Evolutionary conservation across 2,797 vertebrate genomes (phyloP), one percentile per base, ranked within the genome.

Genomic region (Staurois parvus): DNA sequence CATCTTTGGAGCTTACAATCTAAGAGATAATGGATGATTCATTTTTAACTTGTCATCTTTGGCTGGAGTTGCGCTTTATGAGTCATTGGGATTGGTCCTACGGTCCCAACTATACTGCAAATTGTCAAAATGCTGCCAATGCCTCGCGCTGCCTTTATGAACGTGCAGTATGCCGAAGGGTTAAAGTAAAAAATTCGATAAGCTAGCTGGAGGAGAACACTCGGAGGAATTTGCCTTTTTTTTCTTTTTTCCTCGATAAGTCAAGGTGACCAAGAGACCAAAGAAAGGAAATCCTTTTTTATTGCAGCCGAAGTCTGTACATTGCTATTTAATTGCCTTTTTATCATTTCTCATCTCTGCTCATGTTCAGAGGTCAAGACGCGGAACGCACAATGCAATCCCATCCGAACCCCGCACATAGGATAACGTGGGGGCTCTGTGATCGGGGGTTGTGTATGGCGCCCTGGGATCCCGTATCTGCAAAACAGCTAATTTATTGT

Each of bases 311-410:
- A 29, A 26, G 19, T 15, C 45, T 15, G 75, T 52, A 79, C 67
- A 67, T 28, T 30, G 70, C 40, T 34, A 67, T 74, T 79, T 79
- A 79, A 85, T 85, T 85, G 62, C 84, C 56, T 78, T 79, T 72
- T 84, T 85, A 79, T 84, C 69, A 85, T 67, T 74, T 79, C 67
- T 29, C 76, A 79, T 79, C 69, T 84, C 84, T 48, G 56, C 67
- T 79, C 68, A 19, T 48, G 21, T 79, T 52, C 70, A 52, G 76
- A 67, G 84, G 84, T 52, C 83, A 78, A 37, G 32, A 72, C 29
- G 42, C 1, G 10, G n/a, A 62, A 12, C n/a, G 24, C 42, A 72
- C 66, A 84, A 83, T 28, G 32, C 48, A 11, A 42, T 8, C 26
- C 17, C n/a, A 72, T 28, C 75, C 17, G 75, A 0, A 19, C 48